A percentile compares a stretch with the other conserved stretches of the same genome.
Evolutionary conservation across 2,888 invertebrate species (phyloP).

Genomic region (Parapristionchus giblindavisi): DNA sequence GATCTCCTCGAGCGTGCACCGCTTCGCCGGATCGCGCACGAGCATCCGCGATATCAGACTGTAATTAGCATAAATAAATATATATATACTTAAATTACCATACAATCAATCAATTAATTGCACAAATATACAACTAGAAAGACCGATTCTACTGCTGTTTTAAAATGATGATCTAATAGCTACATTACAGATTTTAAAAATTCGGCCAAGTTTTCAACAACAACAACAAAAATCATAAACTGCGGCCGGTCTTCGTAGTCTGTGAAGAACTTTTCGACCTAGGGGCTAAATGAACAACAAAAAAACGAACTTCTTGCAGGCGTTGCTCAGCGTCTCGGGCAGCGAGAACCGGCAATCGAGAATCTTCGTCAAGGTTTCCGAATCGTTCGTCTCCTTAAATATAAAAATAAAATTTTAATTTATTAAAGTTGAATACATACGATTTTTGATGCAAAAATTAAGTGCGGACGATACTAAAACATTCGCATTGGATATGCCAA

Average conservation of each 20-base stretch:
- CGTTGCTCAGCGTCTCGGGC: slow-evolving; percentile 85
- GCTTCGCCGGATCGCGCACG: slow-evolving; percentile 88
- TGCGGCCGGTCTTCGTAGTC: background rate
- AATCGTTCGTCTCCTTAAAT: slow-evolving; percentile 95
- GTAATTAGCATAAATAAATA: slow-evolving; percentile 44
- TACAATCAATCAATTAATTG: no score
- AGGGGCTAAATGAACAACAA: background rate
- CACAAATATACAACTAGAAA: no score
- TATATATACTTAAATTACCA: no score
- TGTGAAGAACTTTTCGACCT: background rate
- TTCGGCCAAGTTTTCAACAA: background rate
- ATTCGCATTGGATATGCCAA: no score
- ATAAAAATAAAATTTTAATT: background rate
- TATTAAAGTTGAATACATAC: background rate
- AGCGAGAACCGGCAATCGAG: slow-evolving; percentile 98
- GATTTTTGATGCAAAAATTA: no score
- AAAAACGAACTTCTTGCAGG: slow-evolving; percentile 82
- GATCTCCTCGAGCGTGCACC: slow-evolving; percentile 88
- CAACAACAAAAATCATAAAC: background rate
- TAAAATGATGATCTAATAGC: background rate
- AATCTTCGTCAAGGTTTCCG: slow-evolving; percentile 98
- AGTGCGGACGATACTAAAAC: no score
- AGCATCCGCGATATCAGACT: slow-evolving; percentile 92
- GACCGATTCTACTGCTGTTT: background rate
- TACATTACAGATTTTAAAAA: background rate